These are phyloP conservation scores for Leucophenga montana DNA, from an alignment of 2,888 invertebrate species.

Conservation along the genomic window DNA sequence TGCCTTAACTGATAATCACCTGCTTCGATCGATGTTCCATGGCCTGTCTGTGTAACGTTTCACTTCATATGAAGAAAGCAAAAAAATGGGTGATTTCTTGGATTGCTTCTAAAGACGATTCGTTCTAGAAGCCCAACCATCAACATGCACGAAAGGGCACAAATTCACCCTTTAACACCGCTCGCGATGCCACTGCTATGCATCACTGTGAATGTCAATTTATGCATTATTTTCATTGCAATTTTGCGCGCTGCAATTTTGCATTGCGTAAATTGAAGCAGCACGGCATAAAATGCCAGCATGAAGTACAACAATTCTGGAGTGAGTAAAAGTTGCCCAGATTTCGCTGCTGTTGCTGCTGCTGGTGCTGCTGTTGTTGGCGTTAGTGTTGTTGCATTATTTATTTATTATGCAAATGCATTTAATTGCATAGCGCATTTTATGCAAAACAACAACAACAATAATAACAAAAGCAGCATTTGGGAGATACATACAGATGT, in stretches of 20 bases:
- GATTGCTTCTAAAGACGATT: no score
- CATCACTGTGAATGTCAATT: background rate
- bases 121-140: no score
- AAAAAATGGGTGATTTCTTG: no score
- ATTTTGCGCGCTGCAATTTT: background rate
- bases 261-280: conserved; percentile 1
- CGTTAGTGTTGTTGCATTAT: conserved; percentile 55
- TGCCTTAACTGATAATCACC: no score
- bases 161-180: no score
- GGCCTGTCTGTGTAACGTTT: no score
- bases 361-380: conserved; percentile 9
- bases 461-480: conserved; percentile 12
- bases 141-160: no score
- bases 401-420: conserved; percentile 69
- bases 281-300: conserved; percentile 4
- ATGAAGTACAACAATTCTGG: background rate
- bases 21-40: no score
- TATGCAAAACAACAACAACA: conserved; percentile 20
- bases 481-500: background rate
- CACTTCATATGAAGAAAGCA: no score
- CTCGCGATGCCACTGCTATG: background rate
- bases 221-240: no score
- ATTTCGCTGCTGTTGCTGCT: conserved; percentile 19
- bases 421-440: conserved; percentile 61
- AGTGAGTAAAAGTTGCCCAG: conserved; percentile 17